Base-by-base conservation (phyloP, 1,140 invertebrate genomes). In the Drosophila obscura region DNA sequence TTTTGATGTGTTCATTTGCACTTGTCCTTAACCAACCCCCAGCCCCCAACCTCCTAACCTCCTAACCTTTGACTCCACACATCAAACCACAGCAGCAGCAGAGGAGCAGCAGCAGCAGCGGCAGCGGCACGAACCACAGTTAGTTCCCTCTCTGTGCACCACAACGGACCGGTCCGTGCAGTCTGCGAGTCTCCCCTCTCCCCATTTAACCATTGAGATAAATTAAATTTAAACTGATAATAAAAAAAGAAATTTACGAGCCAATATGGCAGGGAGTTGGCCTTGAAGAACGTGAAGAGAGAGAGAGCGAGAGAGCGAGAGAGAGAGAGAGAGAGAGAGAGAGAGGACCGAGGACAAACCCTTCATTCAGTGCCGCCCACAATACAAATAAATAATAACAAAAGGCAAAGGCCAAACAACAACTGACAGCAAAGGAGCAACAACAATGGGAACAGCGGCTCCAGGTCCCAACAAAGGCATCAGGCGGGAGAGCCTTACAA, bases 181-280 rank as follows among this genome's bases (percentile, higher is more conserved):
- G 28, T 19, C 19, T 19, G 19, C 19, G 19, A 19, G 19, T 24
- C 22, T 1, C 45, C 8, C 5, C 57, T 24, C 19, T 19, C 1
- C 51, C 49, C 71, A 44, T 46, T 11, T 68, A 39, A 45, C 28
- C 43, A 77, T 46, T 58, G 52, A 63, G 82, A 85, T 85, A 85
- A 85, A 85, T 85, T 85, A 85, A 87, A 87, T 85, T 85, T 82
- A 85, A 85, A 85, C 74, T 85, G 82, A 82, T 85, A 87, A 87
- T 85, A 87, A 85, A 85, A 83, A 72, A 26, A 39, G 50, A 68
- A 76, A 87, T 87, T 81, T 85, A 85, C 82, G 82, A 85, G 82
- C 82, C 82, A 87, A 87, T 85, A 85, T 82, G 80, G 62, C 69
- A 50, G 73, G 62, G 63, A 22, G 55, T 45, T 73, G 59, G 73